Evolutionary conservation across 2,888 invertebrate species (phyloP).

Genomic region (Zhengitettix transpicula): DNA sequence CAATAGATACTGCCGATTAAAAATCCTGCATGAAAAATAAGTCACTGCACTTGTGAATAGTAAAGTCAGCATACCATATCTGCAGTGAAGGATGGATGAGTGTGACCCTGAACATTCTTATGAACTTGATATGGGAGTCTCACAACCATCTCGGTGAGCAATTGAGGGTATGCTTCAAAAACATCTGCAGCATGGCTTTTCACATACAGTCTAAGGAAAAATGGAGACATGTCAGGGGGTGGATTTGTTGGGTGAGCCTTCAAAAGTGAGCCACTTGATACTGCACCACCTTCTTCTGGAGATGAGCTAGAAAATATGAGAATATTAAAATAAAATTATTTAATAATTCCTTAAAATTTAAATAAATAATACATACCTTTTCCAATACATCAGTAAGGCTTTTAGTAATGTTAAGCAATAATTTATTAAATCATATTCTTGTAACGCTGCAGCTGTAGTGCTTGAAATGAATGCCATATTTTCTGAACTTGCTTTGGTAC

Average conservation of each 20-base stretch:
- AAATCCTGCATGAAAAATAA: too few species aligned
- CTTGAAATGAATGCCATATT: constrained; percentile 44
- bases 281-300: constrained; percentile 10
- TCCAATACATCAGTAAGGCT: constrained; percentile 62
- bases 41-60: too few species aligned
- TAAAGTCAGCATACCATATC: too few species aligned
- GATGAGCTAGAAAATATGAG: constrained; percentile 5
- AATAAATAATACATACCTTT: constrained; percentile 23
- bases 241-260: constrained; percentile 68
- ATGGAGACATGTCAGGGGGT: constrained; percentile 88
- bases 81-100: background rate
- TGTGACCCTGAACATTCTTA: constrained; percentile 16
- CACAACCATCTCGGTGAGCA: constrained; percentile 90
- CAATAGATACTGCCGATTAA: too few species aligned
- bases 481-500: constrained; percentile 24
- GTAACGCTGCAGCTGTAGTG: constrained; percentile 50
- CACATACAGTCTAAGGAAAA: constrained; percentile 83
- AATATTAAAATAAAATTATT: background rate
- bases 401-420: constrained; percentile 56
- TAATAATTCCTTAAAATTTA: background rate
- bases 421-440: constrained; percentile 51
- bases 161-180: constrained; percentile 82
- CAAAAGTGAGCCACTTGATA: constrained; percentile 47
- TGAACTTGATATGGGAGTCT: constrained; percentile 81
- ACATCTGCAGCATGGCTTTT: constrained; percentile 83